Evolutionary conservation across 1,140 invertebrate species (phyloP), one percentile per base, ranked within the genome.

Genomic region (Lepidostoma basale): DNA sequence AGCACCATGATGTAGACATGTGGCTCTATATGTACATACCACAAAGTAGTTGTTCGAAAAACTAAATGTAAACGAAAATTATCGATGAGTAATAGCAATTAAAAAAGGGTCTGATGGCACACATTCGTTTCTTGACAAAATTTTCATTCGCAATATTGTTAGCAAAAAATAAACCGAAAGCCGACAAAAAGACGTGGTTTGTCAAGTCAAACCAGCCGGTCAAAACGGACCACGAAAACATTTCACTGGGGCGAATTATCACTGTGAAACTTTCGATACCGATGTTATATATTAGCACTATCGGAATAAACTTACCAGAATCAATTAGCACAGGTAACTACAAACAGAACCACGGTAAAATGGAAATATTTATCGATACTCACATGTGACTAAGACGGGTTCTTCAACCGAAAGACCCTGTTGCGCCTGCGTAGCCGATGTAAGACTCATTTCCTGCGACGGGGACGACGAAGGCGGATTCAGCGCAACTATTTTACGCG

Each of bases 371-470:
- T 82, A 83, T 83, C 79, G 79, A 82, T 80, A 83, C 81, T 83
- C 80, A 83, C 81, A 83, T 83, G 81, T 83, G 81, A 83, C 80
- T 79, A 59, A 67, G 80, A 83, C 78, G 81, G 81, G 80, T 81
- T 82, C 80, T 82, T 82, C 79, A 82, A 83, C 79, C 81, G 79
- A 83, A 82, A 60, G 56, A 60, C 81, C 81, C 80, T 82, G 64
- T 82, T 83, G 80, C 81, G 81, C 81, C 80, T 82, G 81, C 81
- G 81, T 81, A 83, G 81, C 79, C 81, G 79, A 77, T 80, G 78
- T 75, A 78, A 81, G 76, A 81, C 76, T 82, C 80, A 80, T 77
- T 83, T 83, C 81, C 81, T 78, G 79, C 80, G 69, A 76, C 75
- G 80, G 81, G 81, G 81, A 81, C 81, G 79, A 75, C 81, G 82